Base-by-base conservation (phyloP, 2,797 vertebrate genomes). In the Sebastes cheni region DNA sequence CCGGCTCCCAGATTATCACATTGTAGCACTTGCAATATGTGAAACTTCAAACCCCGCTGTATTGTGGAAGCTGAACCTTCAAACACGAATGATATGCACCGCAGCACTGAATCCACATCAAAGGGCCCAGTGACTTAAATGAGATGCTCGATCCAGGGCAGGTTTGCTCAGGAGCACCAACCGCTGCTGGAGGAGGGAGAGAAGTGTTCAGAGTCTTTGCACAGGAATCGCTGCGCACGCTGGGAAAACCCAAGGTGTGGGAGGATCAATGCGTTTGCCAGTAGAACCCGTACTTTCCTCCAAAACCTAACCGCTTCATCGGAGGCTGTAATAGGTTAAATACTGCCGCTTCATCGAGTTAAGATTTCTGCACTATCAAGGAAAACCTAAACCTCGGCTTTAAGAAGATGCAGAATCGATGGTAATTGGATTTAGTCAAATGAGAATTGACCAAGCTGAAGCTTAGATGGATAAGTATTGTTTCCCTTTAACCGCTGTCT, bases 51-150 rank as follows among this genome's bases (percentile, higher is more conserved):
- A 94, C 88, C 84, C 50, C 0, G 68, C 86, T 84, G 91, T 89
- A 94, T 94, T 94, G 91, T 94, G 91, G 88, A 87, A 91, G 90
- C 87, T 77, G 86, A 93, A 93, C 89, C 93, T 94, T 94, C 92
- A 95, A 94, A 95, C 92, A 86, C 74, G 86, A 89, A 93, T 92
- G 89, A 94, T 93, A 94, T 91, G 91, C 92, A 88, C 93, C 61
- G 87, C 91, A 88, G 93, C 88, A 73, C 91, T 90, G 92, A 93
- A 93, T 93, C 91, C 94, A 94, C 94, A 94, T 95, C 93, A 95
- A 94, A 94, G 93, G 83, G 75, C 88, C 85, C 64, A n/a, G 85
- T 75, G 86, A 87, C 92, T 52, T 90, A 92, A 95, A 94, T 93
- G 90, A 94, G 94, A 95, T 93, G 91, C 92, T 94, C 90, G 66